Conservation (phyloP, 2,888 invertebrate species). For the Mechanitis messenoides region DNA sequence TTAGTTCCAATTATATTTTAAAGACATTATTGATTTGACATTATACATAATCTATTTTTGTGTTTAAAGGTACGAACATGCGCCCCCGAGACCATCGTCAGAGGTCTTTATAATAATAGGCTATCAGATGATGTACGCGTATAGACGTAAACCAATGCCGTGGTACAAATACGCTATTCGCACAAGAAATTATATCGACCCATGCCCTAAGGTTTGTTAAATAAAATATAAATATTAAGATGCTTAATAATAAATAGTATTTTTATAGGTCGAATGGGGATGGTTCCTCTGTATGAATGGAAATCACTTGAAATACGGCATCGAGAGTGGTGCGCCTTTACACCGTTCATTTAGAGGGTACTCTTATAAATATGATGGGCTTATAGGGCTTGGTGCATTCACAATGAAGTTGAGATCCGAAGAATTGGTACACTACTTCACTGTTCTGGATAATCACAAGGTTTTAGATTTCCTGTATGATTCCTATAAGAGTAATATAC, state of each 20-base stretch:
- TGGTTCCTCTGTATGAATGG: conserved; percentile 40
- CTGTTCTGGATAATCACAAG: conserved; percentile 34
- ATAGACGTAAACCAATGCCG: conserved; percentile 35
- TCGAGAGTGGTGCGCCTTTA: conserved; percentile 39
- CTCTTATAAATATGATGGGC: conserved; percentile 34
- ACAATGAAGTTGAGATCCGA: conserved; percentile 37
- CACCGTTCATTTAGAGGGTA: conserved; percentile 27
- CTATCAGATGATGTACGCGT: conserved; percentile 40
- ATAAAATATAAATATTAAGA: too few species aligned
- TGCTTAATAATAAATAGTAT: neutral
- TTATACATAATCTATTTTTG: too few species aligned
- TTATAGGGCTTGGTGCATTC: conserved; percentile 36
- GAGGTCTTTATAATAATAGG: conserved; percentile 36
- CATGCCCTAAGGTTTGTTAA: conserved; percentile 42
- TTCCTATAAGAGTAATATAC: conserved; percentile 31
- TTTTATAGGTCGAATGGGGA: conserved; percentile 44
- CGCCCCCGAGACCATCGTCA: conserved; percentile 26
- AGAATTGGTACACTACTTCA: conserved; percentile 37
- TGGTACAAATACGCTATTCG: conserved; percentile 40
- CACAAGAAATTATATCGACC: conserved; percentile 25
- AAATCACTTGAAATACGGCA: conserved; percentile 34
- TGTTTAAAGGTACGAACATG: conserved; percentile 27
- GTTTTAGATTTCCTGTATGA: conserved; percentile 40
- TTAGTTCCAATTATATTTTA: too few species aligned
- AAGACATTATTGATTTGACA: too few species aligned